Evolutionary conservation across 2,888 invertebrate species (phyloP).

Genomic region (Saturnia japonica): DNA sequence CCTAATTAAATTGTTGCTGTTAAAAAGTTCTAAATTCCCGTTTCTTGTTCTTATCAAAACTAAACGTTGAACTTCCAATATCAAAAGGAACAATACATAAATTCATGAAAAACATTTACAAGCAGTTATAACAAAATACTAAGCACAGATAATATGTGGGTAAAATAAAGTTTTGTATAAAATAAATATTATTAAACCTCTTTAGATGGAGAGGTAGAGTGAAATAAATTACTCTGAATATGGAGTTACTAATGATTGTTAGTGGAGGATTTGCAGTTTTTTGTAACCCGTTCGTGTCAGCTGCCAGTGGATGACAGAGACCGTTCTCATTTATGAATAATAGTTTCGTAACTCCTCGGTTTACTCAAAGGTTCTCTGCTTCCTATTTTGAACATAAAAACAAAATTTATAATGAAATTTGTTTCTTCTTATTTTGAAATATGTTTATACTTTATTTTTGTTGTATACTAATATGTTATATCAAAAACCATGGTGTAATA

Average conservation of each 20-base stretch:
- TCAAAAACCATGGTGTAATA: too few relatives aligned
- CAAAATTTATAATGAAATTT: not conserved
- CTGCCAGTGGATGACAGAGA: not conserved
- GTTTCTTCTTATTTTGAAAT: not conserved
- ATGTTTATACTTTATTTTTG: not conserved
- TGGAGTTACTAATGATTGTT: constrained; percentile 6
- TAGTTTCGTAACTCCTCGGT: not conserved
- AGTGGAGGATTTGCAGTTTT: constrained; percentile 10
- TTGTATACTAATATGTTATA: too few relatives aligned
- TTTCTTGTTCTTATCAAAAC: too few relatives aligned
- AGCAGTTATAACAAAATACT: too few relatives aligned
- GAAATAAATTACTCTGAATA: constrained; percentile 8
- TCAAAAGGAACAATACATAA: too few relatives aligned
- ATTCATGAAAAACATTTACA: too few relatives aligned
- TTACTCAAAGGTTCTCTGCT: not conserved
- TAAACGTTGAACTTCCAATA: too few relatives aligned
- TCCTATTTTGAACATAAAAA: not conserved
- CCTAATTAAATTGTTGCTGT: too few relatives aligned
- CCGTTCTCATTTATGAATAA: constrained; percentile 8
- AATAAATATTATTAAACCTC: not conserved
- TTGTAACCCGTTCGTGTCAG: not conserved
- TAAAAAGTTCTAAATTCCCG: too few relatives aligned
- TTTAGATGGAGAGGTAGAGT: not conserved
- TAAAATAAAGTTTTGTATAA: not conserved
- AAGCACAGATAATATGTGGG: too few relatives aligned